A percentile compares a stretch with the other conserved stretches of the same genome.
These are phyloP conservation scores for Eulithis testata DNA, from an alignment of 2,888 invertebrate species.

Conservation along the genomic window DNA sequence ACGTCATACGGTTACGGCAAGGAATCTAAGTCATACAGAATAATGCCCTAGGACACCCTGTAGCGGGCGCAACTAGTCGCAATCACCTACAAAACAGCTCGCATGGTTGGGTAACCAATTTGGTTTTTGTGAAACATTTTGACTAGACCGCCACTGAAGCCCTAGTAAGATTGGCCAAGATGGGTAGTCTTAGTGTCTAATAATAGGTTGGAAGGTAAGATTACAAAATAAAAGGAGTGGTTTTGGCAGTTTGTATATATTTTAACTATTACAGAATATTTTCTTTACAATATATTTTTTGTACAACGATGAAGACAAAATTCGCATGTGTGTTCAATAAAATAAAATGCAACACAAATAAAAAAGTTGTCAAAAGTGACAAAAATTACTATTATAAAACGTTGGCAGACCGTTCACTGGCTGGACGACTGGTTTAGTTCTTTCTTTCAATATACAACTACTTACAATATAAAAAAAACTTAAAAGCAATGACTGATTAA, in stretches of 20 bases:
- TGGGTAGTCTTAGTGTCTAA: too few relatives aligned
- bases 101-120: too few relatives aligned
- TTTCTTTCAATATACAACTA: conserved; percentile 41
- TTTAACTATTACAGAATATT: conserved; percentile 75
- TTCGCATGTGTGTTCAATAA: conserved; percentile 72
- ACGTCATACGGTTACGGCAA: too few relatives aligned
- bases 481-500: conserved; percentile 9
- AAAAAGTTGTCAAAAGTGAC: conserved; percentile 64
- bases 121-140: too few relatives aligned
- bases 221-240: conserved; percentile 45
- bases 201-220: background rate
- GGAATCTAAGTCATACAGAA: too few relatives aligned
- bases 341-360: conserved; percentile 78
- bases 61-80: too few relatives aligned
- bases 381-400: conserved; percentile 62
- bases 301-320: conserved; percentile 73
- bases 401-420: conserved; percentile 43
- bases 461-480: conserved; percentile 32
- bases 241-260: conserved; percentile 81
- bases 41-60: too few relatives aligned
- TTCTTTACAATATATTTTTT: conserved; percentile 78
- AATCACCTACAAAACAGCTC: too few relatives aligned
- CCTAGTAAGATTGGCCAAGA: too few relatives aligned
- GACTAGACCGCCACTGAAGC: too few relatives aligned
- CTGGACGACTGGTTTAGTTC: conserved; percentile 45